phyloP scores from a whole-genome alignment of 2,888 invertebrate species.

The Isotomurus palustris region DNA sequence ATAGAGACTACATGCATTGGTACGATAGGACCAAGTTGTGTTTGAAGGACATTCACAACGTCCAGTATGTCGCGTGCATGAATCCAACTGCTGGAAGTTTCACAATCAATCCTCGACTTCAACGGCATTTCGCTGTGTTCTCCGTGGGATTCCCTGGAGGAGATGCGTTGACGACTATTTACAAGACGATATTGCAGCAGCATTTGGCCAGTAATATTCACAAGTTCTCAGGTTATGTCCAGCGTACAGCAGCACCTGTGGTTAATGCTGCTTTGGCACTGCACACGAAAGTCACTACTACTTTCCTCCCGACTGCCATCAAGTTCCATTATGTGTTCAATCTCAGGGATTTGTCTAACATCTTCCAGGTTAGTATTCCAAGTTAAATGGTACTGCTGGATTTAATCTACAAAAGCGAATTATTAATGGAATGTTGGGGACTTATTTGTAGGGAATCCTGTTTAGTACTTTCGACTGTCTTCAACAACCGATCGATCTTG shows the following conservation, averaged over 20 bases:
- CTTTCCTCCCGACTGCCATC: constrained; percentile 89
- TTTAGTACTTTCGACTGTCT: constrained; percentile 86
- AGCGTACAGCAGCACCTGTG: constrained; percentile 66
- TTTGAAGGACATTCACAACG: constrained; percentile 91
- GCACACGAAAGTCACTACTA: constrained; percentile 78
- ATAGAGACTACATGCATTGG: constrained; percentile 95
- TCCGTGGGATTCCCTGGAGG: constrained; percentile 80
- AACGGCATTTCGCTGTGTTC: constrained; percentile 83
- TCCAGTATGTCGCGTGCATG: constrained; percentile 96
- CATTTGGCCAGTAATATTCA: constrained; percentile 77
- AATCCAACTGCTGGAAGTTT: constrained; percentile 97
- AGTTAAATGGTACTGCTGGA: too few species aligned
- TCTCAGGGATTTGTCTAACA: constrained; percentile 86
- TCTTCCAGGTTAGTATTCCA: constrained; percentile 75
- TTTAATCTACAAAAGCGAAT: background rate
- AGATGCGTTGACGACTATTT: constrained; percentile 82
- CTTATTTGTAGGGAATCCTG: constrained; percentile 63
- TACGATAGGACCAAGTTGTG: constrained; percentile 85
- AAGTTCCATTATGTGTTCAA: constrained; percentile 98
- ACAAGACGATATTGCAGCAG: constrained; percentile 79
- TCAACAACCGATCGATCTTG: constrained; percentile 71
- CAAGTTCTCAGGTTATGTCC: constrained; percentile 67
- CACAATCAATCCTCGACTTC: constrained; percentile 89
- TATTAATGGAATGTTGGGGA: background rate
- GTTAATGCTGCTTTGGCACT: constrained; percentile 77